These are phyloP conservation scores for Diorhabda carinulata DNA, from an alignment of 1,140 invertebrate species.

Conservation along the genomic window DNA sequence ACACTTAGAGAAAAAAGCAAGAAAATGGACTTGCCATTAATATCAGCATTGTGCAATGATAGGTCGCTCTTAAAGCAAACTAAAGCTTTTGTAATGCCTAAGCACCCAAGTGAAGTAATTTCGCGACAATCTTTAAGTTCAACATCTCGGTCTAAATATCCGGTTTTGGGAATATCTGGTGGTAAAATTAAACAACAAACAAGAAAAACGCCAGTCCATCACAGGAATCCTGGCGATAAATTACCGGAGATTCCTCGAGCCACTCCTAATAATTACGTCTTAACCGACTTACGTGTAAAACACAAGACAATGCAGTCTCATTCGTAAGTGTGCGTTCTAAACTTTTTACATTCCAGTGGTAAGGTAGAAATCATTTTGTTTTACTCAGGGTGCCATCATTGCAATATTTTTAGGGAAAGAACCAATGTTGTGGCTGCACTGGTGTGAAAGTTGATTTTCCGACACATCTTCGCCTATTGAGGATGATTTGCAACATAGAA, in stretches of 20 bases:
- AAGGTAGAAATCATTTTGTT: constrained; percentile 28
- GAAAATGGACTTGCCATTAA: constrained; percentile 80
- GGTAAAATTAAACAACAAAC: constrained; percentile 56
- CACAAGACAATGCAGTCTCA: constrained; percentile 45
- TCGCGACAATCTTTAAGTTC: constrained; percentile 35
- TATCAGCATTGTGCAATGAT: constrained; percentile 86
- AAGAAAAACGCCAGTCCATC: constrained; percentile 54
- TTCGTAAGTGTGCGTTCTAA: constrained; percentile 29
- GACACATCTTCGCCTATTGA: no score
- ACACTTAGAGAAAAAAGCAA: constrained; percentile 80
- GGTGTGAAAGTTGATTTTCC: no score
- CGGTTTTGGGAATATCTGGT: constrained; percentile 59
- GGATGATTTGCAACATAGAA: no score
- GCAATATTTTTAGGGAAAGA: constrained; percentile 31
- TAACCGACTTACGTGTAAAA: constrained; percentile 43
- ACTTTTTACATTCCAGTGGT: constrained; percentile 28
- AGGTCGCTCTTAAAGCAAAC: constrained; percentile 78
- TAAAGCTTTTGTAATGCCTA: constrained; percentile 73
- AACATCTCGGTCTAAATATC: constrained; percentile 52
- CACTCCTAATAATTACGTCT: constrained; percentile 47
- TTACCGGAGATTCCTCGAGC: constrained; percentile 49
- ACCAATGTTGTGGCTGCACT: constrained; percentile 15
- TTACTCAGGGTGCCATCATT: constrained; percentile 48
- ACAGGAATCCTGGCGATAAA: constrained; percentile 60
- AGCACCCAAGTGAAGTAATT: constrained; percentile 52